Base-by-base conservation (phyloP, 2,888 invertebrate species). In the Phyto melanocephala region DNA sequence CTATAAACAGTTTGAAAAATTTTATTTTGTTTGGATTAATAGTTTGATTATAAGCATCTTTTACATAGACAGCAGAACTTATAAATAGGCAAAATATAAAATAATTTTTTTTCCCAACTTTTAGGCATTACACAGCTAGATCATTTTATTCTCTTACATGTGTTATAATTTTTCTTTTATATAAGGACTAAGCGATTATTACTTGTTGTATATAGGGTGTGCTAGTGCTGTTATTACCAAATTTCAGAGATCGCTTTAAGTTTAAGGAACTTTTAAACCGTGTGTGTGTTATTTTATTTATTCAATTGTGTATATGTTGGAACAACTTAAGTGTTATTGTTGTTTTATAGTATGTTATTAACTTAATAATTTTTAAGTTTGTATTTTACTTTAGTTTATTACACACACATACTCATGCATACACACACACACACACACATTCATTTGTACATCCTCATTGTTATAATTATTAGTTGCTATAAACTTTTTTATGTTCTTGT, bases 261-360 rank as follows among this genome's bases (percentile, higher is more conserved):
- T 79, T 81, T 37, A 77, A 76, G 40, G 71, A 67, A 72, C 81
- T 56, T 68, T 62, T 13, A 40, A 33, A 40, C 7, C 33, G 15
- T 50, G 22, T 56, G 42, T 70, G 8, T 1, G 10, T 10, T 5
- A 28, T 28, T 6, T 5, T 28, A 28, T 42, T 22, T 13, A 42
- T 20, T 13, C 20, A n/a, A 1, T 2, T 22, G 1, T 42, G n/a
- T n/a, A 37, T 24, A 15, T 54, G 1, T 28, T n/a, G 13, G 13
- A 10, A 24, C 15, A 15, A 40, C 24, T 22, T 45, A 17, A 47
- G 47, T 67, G 3, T 3, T 28, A 24, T 42, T 28, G 67, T 74
- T 33, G 40, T 52, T 65, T 54, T 78, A 63, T 42, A 52, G 20
- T 42, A 8, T 81, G 56, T 81, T 74, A 81, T 81, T 81, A 78